Percentiles rank a stretch among this genome's conserved stretches.
phyloP scores from a whole-genome alignment of 2,113 vertebrate species.

The Megaleporinus macrocephalus region DNA sequence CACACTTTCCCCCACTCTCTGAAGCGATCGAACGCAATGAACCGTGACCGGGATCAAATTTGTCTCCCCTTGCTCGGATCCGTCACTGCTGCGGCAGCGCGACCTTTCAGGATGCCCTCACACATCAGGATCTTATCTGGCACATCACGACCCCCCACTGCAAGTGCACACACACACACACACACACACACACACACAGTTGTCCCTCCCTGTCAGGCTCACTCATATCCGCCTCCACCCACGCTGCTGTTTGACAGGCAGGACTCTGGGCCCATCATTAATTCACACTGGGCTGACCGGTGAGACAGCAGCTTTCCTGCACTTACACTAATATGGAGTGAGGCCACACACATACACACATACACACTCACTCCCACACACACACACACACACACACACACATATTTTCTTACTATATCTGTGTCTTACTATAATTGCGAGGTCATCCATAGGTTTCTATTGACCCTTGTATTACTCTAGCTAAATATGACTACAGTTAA shows the following conservation, averaged over 20 bases:
- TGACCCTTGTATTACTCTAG: too few relatives aligned
- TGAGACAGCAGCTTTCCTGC: not conserved
- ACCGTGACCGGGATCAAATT: slow-evolving; percentile 29
- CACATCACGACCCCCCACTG: not conserved
- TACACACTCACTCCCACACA: not conserved
- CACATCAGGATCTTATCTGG: slow-evolving; percentile 19
- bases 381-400: too few relatives aligned
- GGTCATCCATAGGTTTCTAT: too few relatives aligned
- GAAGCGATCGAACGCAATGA: not conserved
- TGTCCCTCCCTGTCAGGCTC: not conserved
- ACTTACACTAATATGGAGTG: not conserved
- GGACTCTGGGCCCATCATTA: slow-evolving; percentile 12
- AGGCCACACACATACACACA: not conserved
- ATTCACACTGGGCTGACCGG: slow-evolving; percentile 11
- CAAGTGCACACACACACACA: too few relatives aligned
- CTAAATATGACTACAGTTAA: too few relatives aligned
- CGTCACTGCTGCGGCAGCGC: slow-evolving; percentile 24
- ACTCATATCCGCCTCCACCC: not conserved
- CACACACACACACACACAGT: not conserved
- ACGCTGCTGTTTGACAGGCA: slow-evolving; percentile 11
- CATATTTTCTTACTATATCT: too few relatives aligned
- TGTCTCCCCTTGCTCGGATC: slow-evolving; percentile 35
- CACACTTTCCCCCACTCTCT: slow-evolving; percentile 25
- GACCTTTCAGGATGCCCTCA: slow-evolving; percentile 34
- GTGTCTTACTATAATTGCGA: too few relatives aligned